phyloP scores from a whole-genome alignment of 1,140 invertebrate species.

The Megalopta genalis region DNA sequence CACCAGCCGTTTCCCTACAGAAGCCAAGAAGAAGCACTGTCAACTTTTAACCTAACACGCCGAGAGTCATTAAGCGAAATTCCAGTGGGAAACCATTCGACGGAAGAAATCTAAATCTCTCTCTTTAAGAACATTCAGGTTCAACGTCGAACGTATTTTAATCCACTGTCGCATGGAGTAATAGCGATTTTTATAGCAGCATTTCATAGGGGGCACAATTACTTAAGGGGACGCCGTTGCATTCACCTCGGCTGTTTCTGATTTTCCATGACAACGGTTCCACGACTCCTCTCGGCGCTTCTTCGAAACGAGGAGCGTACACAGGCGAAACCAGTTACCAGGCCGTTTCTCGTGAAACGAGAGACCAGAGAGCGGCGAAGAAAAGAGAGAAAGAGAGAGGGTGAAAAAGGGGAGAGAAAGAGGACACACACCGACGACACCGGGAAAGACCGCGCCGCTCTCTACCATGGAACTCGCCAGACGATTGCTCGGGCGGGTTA shows the following conservation, averaged over 20 bases:
- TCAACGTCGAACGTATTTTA: no score
- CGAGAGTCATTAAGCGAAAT: no score
- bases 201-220: no score
- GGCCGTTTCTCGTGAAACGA: constrained; percentile 43
- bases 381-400: neutral
- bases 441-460: constrained; percentile 47
- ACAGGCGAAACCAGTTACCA: constrained; percentile 59
- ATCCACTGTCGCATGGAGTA: no score
- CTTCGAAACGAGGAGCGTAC: constrained; percentile 30
- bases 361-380: constrained; percentile 2
- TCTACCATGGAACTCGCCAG: constrained; percentile 6
- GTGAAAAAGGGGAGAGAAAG: neutral
- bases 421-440: constrained; percentile 41
- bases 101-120: no score
- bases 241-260: neutral
- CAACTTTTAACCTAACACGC: no score
- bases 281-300: constrained; percentile 13
- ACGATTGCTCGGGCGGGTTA: neutral
- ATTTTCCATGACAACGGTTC: constrained; percentile 27
- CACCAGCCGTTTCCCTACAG: no score
- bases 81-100: no score
- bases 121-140: no score
- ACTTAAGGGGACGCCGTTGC: no score
- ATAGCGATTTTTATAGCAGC: no score
- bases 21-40: no score